Evolutionary conservation across 2,888 invertebrate species (phyloP).

Genomic region (Noctuana brunneofusca): DNA sequence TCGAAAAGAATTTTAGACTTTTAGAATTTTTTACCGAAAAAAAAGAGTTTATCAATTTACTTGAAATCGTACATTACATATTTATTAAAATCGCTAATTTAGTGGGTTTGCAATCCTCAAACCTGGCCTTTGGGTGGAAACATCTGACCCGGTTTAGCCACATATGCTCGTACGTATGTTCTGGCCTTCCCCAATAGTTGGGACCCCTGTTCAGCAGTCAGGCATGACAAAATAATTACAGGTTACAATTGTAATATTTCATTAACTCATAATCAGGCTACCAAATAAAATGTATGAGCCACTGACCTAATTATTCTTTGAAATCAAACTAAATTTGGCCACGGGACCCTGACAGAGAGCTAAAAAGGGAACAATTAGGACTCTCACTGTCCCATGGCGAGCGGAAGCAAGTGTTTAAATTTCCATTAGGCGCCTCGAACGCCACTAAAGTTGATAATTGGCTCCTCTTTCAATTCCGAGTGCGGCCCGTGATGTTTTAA

Average conservation of each 20-base stretch:
- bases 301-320: neutral
- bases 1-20: slow-evolving; percentile 11
- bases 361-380: slow-evolving; percentile 67
- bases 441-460: slow-evolving; percentile 50
- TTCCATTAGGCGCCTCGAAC: slow-evolving; percentile 75
- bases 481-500: slow-evolving; percentile 35
- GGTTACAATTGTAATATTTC: too few species aligned
- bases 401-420: slow-evolving; percentile 78
- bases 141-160: too few species aligned
- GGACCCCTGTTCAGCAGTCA: too few species aligned
- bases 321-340: neutral
- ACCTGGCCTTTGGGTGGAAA: too few species aligned
- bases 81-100: too few species aligned
- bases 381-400: slow-evolving; percentile 51
- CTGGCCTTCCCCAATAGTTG: too few species aligned
- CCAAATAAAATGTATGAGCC: neutral
- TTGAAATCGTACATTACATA: too few species aligned
- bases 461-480: slow-evolving; percentile 44
- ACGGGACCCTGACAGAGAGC: slow-evolving; percentile 45
- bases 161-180: too few species aligned
- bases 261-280: neutral
- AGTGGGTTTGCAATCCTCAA: too few species aligned
- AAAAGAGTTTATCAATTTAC: too few species aligned
- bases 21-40: neutral
- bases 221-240: too few species aligned